Evolutionary conservation across 2,888 invertebrate genomes (phyloP).

Genomic region (Diarsia rubi): DNA sequence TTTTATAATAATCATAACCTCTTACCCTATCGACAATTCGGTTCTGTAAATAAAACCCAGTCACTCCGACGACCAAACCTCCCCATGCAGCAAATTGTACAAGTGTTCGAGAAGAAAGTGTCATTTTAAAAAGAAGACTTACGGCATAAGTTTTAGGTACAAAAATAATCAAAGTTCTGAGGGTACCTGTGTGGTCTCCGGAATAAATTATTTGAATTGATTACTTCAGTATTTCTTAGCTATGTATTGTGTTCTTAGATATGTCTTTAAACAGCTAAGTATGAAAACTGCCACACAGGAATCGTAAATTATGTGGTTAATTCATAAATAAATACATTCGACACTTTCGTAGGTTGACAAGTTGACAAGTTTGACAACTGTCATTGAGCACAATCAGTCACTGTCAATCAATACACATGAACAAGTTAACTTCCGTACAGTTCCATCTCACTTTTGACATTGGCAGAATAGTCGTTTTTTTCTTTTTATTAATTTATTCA

Average conservation of each 20-base stretch:
- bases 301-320: not conserved
- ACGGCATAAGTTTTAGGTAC: not conserved
- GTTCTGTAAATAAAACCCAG: constrained; percentile 88
- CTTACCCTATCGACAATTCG: constrained; percentile 90
- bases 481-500: too few species aligned
- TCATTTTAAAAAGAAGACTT: constrained; percentile 72
- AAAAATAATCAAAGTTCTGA: not conserved
- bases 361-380: too few species aligned
- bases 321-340: too few species aligned
- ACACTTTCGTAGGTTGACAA: too few species aligned
- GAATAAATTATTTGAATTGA: not conserved
- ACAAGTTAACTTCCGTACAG: too few species aligned
- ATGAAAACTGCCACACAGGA: not conserved
- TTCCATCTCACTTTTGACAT: too few species aligned
- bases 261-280: not conserved
- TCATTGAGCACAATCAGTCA: too few species aligned
- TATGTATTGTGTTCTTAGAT: too few species aligned
- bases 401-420: too few species aligned
- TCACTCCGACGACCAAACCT: constrained; percentile 89
- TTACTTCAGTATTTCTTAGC: not conserved
- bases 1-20: constrained; percentile 91
- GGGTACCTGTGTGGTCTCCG: constrained; percentile 28
- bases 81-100: constrained; percentile 92
- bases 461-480: too few species aligned
- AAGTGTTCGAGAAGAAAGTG: constrained; percentile 89